These are phyloP conservation scores for Rhinichthys klamathensis DNA, from an alignment of 2,113 vertebrate genomes.

Conservation along the genomic window DNA sequence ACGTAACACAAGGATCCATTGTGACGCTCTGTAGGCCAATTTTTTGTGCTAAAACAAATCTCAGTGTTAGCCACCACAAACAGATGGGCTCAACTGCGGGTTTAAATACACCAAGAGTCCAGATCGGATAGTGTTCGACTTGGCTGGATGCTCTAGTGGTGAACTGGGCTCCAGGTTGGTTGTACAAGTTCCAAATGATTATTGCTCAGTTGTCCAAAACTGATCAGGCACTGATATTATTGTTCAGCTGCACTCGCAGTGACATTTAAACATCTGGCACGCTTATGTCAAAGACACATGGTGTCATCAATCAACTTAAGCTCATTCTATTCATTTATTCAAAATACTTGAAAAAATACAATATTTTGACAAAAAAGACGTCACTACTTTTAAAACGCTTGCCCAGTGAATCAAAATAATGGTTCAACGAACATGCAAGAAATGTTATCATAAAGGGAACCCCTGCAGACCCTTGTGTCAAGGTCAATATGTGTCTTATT, in stretches of 20 bases:
- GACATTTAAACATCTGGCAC: slow-evolving; percentile 27
- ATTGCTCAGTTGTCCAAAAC: slow-evolving; percentile 41
- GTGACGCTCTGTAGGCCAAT: background rate
- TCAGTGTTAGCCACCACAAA: slow-evolving; percentile 34
- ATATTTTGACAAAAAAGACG: background rate
- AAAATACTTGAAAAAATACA: background rate
- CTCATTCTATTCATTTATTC: background rate
- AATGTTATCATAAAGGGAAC: background rate
- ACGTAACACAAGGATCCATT: background rate
- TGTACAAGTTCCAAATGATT: slow-evolving; percentile 50
- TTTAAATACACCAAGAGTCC: slow-evolving; percentile 42
- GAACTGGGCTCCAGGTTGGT: slow-evolving; percentile 46
- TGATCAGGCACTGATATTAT: slow-evolving; percentile 53
- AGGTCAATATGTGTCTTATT: slow-evolving; percentile 7
- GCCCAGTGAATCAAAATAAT: background rate
- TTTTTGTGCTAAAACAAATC: slow-evolving; percentile 42
- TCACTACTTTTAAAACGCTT: background rate
- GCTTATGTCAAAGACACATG: background rate
- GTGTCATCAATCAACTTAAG: background rate
- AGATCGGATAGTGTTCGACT: slow-evolving; percentile 34
- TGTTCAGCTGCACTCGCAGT: background rate
- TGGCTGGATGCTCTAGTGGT: slow-evolving; percentile 41
- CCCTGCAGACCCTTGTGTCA: background rate
- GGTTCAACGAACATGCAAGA: background rate
- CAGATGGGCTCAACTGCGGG: slow-evolving; percentile 55